phyloP scores from a whole-genome alignment of 1,140 invertebrate genomes.

The Physella acuta region DNA sequence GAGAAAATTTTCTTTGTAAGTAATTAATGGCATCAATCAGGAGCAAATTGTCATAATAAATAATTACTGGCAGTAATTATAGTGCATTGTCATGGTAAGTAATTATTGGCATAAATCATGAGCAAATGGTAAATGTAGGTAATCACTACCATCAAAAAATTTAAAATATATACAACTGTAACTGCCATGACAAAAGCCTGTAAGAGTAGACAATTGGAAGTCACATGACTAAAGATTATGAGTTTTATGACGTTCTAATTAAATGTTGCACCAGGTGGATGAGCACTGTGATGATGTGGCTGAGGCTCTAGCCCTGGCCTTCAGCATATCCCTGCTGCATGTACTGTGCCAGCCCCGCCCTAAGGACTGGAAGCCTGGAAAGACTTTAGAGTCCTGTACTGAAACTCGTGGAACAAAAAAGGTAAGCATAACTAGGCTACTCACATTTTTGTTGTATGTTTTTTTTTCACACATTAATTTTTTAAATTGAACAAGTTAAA shows the following conservation, averaged over 20 bases:
- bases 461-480: too few relatives aligned
- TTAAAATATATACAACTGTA: background rate
- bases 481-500: too few relatives aligned
- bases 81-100: background rate
- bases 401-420: background rate
- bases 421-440: too few relatives aligned
- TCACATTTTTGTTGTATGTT: background rate
- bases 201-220: background rate
- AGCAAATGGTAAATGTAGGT: background rate
- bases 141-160: background rate
- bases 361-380: constrained; percentile 37
- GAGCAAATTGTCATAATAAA: background rate
- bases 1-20: background rate
- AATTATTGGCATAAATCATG: background rate
- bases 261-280: constrained; percentile 9
- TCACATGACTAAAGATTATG: background rate
- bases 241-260: background rate
- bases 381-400: constrained; percentile 13
- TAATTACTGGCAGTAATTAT: background rate
- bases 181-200: background rate
- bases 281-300: constrained; percentile 36
- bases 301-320: constrained; percentile 39
- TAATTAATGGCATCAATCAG: background rate
- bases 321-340: constrained; percentile 47
- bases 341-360: constrained; percentile 53